A percentile compares a stretch with the other conserved stretches of the same genome.
These are phyloP conservation scores for Oryctolagus cuniculus DNA, from an alignment of 2,113 vertebrate genomes.

Conservation along the genomic window DNA sequence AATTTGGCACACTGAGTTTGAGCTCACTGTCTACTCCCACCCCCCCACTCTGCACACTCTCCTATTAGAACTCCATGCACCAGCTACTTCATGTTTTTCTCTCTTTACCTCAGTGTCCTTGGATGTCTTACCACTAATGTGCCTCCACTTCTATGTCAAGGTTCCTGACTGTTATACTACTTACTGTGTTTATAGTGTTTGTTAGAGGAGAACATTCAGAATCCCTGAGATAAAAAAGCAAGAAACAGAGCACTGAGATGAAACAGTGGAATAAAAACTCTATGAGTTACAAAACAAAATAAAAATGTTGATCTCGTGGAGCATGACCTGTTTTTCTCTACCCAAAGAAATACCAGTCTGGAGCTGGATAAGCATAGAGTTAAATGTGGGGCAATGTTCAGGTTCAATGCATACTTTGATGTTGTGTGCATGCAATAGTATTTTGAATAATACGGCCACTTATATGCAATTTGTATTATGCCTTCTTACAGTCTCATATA, in stretches of 20 bases:
- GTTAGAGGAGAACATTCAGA: slow-evolving; percentile 25
- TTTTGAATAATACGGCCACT: not conserved
- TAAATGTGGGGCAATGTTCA: not conserved
- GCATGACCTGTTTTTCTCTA: not conserved
- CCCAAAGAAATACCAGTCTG: not conserved
- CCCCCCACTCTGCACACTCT: no score
- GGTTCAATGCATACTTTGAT: not conserved
- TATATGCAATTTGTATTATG: accelerated
- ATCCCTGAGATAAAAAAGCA: slow-evolving; percentile 40
- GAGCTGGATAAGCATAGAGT: not conserved
- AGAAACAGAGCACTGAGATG: not conserved
- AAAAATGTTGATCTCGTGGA: slow-evolving; percentile 7
- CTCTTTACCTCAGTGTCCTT: not conserved
- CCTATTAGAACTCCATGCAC: not conserved
- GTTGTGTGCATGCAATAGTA: not conserved
- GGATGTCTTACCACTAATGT: not conserved
- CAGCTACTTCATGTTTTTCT: not conserved
- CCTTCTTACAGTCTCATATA: not conserved
- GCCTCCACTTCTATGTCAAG: not conserved
- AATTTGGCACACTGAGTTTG: not conserved
- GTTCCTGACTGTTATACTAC: not conserved
- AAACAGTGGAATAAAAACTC: slow-evolving; percentile 30
- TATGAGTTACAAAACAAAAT: not conserved
- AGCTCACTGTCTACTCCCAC: not conserved
- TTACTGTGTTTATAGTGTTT: not conserved